Conservation (phyloP, 2,113 vertebrate genomes). For the Brachypteracias leptosomus region DNA sequence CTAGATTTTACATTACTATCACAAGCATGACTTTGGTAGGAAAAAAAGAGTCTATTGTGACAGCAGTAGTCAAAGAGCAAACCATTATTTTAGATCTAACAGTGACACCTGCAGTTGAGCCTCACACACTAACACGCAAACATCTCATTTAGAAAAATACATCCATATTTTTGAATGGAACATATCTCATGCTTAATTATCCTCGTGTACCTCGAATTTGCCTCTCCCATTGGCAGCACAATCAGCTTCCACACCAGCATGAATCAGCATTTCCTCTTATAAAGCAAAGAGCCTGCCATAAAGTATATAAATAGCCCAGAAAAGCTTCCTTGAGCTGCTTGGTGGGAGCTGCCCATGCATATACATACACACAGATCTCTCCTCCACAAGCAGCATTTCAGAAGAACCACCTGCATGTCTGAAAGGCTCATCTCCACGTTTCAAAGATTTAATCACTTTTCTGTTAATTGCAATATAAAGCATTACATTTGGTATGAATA, state of each 20-base stretch:
- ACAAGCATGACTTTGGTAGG: not conserved
- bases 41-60: not conserved
- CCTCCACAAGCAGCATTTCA: not conserved
- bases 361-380: not conserved
- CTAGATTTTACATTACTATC: not conserved
- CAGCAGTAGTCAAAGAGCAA: not conserved
- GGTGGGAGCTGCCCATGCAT: not conserved
- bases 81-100: slow-evolving; percentile 70
- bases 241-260: slow-evolving; percentile 20
- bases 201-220: not conserved
- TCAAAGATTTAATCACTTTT: not conserved
- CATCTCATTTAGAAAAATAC: not conserved
- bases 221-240: slow-evolving; percentile 13
- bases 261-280: slow-evolving; percentile 37
- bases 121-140: not conserved
- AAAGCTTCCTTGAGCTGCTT: not conserved
- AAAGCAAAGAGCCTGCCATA: not conserved
- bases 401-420: not conserved
- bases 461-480: not conserved
- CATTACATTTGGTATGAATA: not conserved
- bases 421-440: not conserved
- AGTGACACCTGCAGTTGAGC: slow-evolving; percentile 80
- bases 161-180: not conserved
- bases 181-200: not conserved
- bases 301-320: slow-evolving; percentile 8